Percentiles rank a stretch among this genome's conserved stretches.
Conservation (phyloP, 2,888 invertebrate species). For the Lasioglossum vierecki region DNA sequence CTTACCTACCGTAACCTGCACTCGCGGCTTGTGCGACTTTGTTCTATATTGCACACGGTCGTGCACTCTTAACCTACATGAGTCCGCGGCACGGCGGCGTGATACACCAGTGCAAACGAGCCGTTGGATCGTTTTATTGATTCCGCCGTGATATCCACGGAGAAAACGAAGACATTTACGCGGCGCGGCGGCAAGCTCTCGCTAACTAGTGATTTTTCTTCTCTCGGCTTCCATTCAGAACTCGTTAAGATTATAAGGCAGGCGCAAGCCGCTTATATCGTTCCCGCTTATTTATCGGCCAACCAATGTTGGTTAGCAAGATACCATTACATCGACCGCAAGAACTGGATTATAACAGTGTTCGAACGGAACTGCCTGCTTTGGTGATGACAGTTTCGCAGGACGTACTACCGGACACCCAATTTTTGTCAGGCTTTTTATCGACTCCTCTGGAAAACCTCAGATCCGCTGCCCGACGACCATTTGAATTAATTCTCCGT, state of each 20-base stretch:
- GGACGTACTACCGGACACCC: not conserved
- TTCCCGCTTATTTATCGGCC: not conserved
- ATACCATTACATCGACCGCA: slow-evolving; percentile 5
- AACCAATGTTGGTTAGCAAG: not conserved
- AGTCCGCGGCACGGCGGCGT: slow-evolving; percentile 6
- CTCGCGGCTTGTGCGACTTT: slow-evolving; percentile 56
- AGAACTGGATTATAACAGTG: slow-evolving; percentile 3
- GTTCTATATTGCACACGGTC: slow-evolving; percentile 52
- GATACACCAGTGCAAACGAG: slow-evolving; percentile 28
- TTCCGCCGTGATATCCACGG: not conserved
- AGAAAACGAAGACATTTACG: not conserved
- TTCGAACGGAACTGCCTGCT: not conserved
- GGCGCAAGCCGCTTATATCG: not conserved
- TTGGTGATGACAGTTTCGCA: not conserved
- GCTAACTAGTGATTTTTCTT: not conserved
- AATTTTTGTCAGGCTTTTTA: not conserved
- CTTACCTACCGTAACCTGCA: slow-evolving; percentile 66
- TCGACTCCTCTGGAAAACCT: not conserved
- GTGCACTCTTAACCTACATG: slow-evolving; percentile 68
- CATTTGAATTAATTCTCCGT: not conserved
- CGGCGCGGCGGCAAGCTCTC: not conserved
- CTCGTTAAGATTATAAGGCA: slow-evolving; percentile 7
- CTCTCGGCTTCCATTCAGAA: not conserved
- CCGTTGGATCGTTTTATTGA: slow-evolving; percentile 31
- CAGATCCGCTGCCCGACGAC: not conserved